Base-by-base conservation (phyloP, 2,113 vertebrate species). In the Himantopus leucocephalus region DNA sequence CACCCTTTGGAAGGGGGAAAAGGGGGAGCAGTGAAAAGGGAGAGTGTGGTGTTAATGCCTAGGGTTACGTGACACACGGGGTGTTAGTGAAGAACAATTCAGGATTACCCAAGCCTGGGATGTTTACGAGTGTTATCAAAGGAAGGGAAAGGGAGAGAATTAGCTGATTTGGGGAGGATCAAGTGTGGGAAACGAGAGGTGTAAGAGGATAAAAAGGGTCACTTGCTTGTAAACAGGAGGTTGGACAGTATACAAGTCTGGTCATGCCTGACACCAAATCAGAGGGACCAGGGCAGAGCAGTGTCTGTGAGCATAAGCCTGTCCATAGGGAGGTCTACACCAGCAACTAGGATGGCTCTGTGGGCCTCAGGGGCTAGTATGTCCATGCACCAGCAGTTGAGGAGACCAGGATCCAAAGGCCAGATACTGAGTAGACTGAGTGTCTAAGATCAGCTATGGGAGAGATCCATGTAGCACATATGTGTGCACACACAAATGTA, bases 321-420 rank as follows among this genome's bases (percentile, higher is more conserved):
- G 41, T 58, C n/a, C 59, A 12, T 20, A 60, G 80, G 34, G 66
- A 83, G 50, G 14, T 53, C 37, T 35, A 27, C 67, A 53, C 16
- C 10, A 1, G 1, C 41, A 34, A 48, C n/a, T 3, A 6, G n/a
- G 19, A 62, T 0, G 0, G 32, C 62, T 72, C 71, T 53, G 41
- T 0, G 0, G 22, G 70, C 43, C 39, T 24, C 29, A 34, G 18
- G 30, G 23, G 41, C 47, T 17, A 32, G 13, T 10, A 58, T 1
- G 4, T 50, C 39, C 53, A 50, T 0, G 8, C 9, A 11, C 39
- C 48, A 86, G 43, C 47, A 63, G 3, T 0, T 24, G 29, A 59
- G 48, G n/a, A 79, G 24, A 68, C 32, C 6, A 4, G 7, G 30
- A 88, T 58, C 35, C 66, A 82, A 62, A 86, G 35, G 17, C 18